A percentile compares a stretch with the other conserved stretches of the same genome.
Evolutionary conservation across 2,113 vertebrate genomes (phyloP).

Genomic region (Zosterops pallidus): DNA sequence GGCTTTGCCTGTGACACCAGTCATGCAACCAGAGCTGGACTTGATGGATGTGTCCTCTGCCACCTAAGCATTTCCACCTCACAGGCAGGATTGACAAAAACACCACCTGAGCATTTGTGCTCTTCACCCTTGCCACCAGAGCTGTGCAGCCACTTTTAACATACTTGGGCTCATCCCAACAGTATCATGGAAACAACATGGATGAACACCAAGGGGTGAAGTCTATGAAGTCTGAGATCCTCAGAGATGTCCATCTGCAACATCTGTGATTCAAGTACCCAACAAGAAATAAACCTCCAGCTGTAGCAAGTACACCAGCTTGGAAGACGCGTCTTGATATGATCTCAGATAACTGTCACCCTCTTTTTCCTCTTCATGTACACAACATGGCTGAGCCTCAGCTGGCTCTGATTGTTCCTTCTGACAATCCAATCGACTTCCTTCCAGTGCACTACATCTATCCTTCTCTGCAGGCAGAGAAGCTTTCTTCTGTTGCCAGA

Average conservation of each 20-base stretch:
- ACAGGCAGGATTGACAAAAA: neutral
- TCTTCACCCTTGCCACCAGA: neutral
- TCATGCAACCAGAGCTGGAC: neutral
- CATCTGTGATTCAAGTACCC: neutral
- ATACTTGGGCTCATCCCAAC: neutral
- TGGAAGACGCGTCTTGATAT: neutral
- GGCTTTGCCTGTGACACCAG: neutral
- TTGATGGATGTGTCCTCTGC: neutral
- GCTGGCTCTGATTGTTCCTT: neutral
- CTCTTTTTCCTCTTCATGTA: neutral
- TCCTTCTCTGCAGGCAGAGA: neutral
- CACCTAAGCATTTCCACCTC: neutral
- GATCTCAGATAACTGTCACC: neutral
- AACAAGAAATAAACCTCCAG: neutral
- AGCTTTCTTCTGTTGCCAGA: neutral
- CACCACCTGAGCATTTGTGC: neutral
- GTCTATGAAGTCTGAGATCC: neutral
- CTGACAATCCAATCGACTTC: neutral
- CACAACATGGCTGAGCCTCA: neutral
- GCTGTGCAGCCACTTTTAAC: neutral
- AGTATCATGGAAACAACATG: neutral
- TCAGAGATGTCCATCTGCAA: neutral
- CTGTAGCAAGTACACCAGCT: neutral
- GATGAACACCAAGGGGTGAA: neutral
- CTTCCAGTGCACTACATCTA: neutral